Conservation (phyloP, 2,113 vertebrate genomes). For the Athene cunicularia region DNA sequence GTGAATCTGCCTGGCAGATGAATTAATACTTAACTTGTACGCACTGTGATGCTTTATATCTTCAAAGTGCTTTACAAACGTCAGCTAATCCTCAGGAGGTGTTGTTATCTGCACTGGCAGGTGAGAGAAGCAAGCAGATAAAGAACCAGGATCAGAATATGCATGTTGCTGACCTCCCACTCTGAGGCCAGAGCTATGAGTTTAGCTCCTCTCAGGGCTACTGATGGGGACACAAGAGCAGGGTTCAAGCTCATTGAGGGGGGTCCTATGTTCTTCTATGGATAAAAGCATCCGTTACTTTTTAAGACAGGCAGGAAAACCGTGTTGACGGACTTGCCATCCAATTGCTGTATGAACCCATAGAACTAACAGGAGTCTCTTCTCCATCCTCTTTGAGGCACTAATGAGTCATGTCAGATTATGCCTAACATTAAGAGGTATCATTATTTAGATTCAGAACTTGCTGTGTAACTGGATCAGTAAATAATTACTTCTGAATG, state of each 20-base stretch:
- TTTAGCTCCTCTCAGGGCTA: background rate
- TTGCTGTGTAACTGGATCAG: background rate
- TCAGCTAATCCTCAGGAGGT: slow-evolving; percentile 50
- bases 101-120: slow-evolving; percentile 33
- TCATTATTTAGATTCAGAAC: background rate
- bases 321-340: background rate
- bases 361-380: background rate
- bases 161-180: slow-evolving; percentile 8
- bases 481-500: background rate
- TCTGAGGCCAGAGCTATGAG: background rate
- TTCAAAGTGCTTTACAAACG: background rate
- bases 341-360: background rate
- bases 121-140: slow-evolving; percentile 29
- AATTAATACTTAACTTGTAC: slow-evolving; percentile 33
- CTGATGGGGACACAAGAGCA: background rate
- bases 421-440: background rate
- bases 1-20: slow-evolving; percentile 8
- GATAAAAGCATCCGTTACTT: background rate
- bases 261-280: background rate
- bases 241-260: background rate
- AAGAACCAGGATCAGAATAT: slow-evolving; percentile 33
- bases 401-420: background rate
- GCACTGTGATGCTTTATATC: background rate
- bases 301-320: background rate
- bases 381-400: background rate